A percentile compares a stretch with the other conserved stretches of the same genome.
phyloP scores from a whole-genome alignment of 2,113 vertebrate species.

The Zosterops pallidus region DNA sequence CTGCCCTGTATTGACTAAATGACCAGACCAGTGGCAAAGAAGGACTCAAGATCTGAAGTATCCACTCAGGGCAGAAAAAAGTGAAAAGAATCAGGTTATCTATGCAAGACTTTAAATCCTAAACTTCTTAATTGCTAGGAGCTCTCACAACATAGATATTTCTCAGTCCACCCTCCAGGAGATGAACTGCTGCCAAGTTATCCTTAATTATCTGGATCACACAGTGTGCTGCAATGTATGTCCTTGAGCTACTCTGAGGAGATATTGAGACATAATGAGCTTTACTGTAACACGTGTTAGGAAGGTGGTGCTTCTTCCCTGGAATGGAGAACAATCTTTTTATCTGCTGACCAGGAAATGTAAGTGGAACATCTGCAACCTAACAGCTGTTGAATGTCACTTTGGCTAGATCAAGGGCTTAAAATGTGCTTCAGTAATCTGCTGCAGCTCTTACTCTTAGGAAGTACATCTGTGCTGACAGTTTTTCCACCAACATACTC shows the following conservation, averaged over 20 bases:
- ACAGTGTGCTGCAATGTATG: not conserved
- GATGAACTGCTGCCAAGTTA: slow-evolving; percentile 30
- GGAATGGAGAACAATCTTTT: not conserved
- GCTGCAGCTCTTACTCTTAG: slow-evolving; percentile 14
- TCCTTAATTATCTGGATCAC: slow-evolving; percentile 38
- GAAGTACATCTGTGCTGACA: slow-evolving; percentile 44
- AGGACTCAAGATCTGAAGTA: not conserved
- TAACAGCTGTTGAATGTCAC: slow-evolving; percentile 51
- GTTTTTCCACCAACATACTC: not conserved
- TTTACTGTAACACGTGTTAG: not conserved
- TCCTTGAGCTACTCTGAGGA: slow-evolving; percentile 39
- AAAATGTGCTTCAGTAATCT: slow-evolving; percentile 27
- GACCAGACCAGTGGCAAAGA: not conserved
- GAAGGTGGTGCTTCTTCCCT: not conserved
- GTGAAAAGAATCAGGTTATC: not conserved
- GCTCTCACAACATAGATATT: not conserved
- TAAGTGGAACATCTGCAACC: slow-evolving; percentile 22
- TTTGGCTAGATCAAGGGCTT: slow-evolving; percentile 50
- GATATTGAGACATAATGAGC: not conserved
- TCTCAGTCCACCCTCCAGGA: slow-evolving; percentile 16
- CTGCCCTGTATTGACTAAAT: not conserved
- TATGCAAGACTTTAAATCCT: not conserved
- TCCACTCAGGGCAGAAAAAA: not conserved
- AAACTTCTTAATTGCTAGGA: not conserved
- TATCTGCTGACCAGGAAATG: slow-evolving; percentile 29